Evolutionary conservation across 2,113 vertebrate genomes (phyloP).

Genomic region (Strix uralensis): DNA sequence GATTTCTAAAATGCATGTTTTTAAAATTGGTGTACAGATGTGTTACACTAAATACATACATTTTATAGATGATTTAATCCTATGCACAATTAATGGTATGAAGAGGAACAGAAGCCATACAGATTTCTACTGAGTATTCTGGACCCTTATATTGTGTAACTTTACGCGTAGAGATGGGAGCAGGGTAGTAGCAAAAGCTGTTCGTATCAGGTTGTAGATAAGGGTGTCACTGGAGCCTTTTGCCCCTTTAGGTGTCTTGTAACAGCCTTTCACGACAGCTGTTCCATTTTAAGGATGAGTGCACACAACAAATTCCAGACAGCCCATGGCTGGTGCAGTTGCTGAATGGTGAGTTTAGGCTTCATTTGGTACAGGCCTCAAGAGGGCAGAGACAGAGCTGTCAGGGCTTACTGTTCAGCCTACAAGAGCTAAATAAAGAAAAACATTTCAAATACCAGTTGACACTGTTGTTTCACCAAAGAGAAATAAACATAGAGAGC

Average conservation of each 20-base stretch:
- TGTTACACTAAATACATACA: background rate
- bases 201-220: slow-evolving; percentile 54
- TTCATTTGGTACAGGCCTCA: slow-evolving; percentile 60
- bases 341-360: slow-evolving; percentile 71
- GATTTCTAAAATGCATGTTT: background rate
- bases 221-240: slow-evolving; percentile 53
- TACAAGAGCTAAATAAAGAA: slow-evolving; percentile 66
- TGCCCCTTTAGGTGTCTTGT: slow-evolving; percentile 64
- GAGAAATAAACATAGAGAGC: slow-evolving; percentile 18
- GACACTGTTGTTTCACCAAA: slow-evolving; percentile 32
- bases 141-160: background rate
- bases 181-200: slow-evolving; percentile 38
- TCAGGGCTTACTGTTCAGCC: slow-evolving; percentile 67
- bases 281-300: slow-evolving; percentile 73
- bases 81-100: background rate
- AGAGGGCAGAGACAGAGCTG: slow-evolving; percentile 60
- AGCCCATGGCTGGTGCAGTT: slow-evolving; percentile 54
- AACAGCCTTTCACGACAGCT: slow-evolving; percentile 72
- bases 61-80: background rate
- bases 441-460: slow-evolving; percentile 64
- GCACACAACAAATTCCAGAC: slow-evolving; percentile 77
- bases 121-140: background rate
- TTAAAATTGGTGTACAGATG: background rate
- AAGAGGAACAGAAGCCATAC: background rate
- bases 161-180: slow-evolving; percentile 48